Percentiles rank a stretch among this genome's conserved stretches.
phyloP scores from a whole-genome alignment of 2,797 vertebrate genomes.

The Enteromius thamalakanensis region DNA sequence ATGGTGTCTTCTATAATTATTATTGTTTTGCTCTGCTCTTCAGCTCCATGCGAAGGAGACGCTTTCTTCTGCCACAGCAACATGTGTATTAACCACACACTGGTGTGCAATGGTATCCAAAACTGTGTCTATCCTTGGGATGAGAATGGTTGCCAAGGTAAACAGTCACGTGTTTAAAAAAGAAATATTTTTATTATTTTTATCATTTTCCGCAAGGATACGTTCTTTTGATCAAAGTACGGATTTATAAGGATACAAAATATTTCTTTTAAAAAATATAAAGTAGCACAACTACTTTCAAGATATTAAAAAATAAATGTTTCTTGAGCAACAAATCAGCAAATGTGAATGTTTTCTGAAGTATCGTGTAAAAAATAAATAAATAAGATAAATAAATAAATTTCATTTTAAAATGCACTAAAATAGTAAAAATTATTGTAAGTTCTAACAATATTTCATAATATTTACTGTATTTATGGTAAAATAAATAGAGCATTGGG shows the following conservation, averaged over 20 bases:
- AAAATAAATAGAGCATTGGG: neutral
- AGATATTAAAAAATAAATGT: neutral
- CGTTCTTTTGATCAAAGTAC: neutral
- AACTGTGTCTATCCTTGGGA: conserved; percentile 99
- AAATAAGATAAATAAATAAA: too few relatives aligned
- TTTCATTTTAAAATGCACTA: neutral
- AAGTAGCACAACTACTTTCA: neutral
- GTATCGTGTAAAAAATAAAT: too few relatives aligned
- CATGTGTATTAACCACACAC: conserved; percentile 97
- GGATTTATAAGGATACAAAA: neutral
- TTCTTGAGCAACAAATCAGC: neutral
- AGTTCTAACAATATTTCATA: neutral
- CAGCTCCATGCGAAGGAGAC: conserved; percentile 92
- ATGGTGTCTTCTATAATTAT: conserved; percentile 3
- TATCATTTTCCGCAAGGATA: neutral
- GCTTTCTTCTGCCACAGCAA: conserved; percentile 98
- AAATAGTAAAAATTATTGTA: neutral
- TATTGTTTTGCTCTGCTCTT: conserved; percentile 37
- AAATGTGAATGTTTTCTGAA: neutral
- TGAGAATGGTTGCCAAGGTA: conserved; percentile 98
- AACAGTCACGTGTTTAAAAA: conserved; percentile 34
- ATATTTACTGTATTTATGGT: neutral
- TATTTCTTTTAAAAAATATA: neutral
- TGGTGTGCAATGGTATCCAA: conserved; percentile 97
- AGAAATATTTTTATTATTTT: neutral